Evolutionary conservation across 2,113 vertebrate species (phyloP), one percentile per base, ranked within the genome.

Genomic region (Sprattus sprattus): DNA sequence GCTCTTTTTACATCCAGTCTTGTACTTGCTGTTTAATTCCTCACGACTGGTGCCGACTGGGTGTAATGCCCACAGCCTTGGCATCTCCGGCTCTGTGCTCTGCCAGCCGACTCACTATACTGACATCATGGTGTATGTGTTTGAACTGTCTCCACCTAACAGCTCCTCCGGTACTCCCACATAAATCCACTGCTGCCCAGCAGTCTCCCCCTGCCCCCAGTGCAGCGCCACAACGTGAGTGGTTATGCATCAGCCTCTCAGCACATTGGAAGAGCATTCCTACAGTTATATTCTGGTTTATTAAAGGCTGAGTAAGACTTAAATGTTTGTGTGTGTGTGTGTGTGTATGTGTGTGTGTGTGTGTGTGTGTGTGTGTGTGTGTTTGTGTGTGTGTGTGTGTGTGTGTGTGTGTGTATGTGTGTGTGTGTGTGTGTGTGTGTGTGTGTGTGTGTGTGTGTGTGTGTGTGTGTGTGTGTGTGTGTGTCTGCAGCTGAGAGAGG

Each of bases 161-260:
- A 32, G 71, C 32, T 32, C 28, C 71, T 15, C 25, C 2, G 28
- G 16, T 78, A 39, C 71, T 89, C 45, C 83, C 89, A 46, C 93
- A 93, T 86, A 92, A 93, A 92, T 85, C 87, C 1, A 86, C 93
- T 15, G 92, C 89, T 54, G 85, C 82, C 16, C 60, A 85, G 32
- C 15, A 81, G 47, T 90, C 89, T 80, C 54, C 81, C 80, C 57
- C 82, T 60, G 47, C 25, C 39, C 39, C 39, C 6, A 57, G 45
- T n/a, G 85, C 85, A 8, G 75, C 89, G 50, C 85, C 86, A 78
- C 71, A 78, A 64, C 3, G 94, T 95, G 90, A 93, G 94, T 88
- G 60, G 3, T 49, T 25, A 60, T 25, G 18, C 49, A 47, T 64
- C 32, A 18, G 28, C 15, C 25, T 7, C 10, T 50, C 11, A 3